Evolutionary conservation across 2,113 vertebrate species (phyloP).

Genomic region (Bujurquina vittata): DNA sequence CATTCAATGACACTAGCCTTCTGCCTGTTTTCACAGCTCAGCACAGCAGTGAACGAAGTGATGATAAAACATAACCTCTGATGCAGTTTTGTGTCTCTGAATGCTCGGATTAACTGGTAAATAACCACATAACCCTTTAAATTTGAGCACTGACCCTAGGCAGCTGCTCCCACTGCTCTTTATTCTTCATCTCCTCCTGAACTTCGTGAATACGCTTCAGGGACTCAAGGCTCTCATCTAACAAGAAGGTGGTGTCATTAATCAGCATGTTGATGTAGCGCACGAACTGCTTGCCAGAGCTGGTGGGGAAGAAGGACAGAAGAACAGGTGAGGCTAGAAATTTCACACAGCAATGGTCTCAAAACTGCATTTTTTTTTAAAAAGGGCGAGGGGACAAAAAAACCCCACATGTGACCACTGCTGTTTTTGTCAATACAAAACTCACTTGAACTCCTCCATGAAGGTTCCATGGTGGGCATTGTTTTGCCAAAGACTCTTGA

Average conservation of each 20-base stretch:
- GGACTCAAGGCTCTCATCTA: constrained; percentile 97
- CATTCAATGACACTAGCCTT: neutral
- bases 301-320: constrained; percentile 53
- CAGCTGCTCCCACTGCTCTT: constrained; percentile 96
- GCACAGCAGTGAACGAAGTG: neutral
- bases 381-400: too few species aligned
- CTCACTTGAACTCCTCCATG: constrained; percentile 99
- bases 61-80: neutral
- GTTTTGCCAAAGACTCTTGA: constrained; percentile 99
- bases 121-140: neutral
- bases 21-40: neutral
- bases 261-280: constrained; percentile 99
- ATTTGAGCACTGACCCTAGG: constrained; percentile 86
- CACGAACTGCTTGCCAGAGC: constrained; percentile 99
- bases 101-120: neutral
- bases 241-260: constrained; percentile 97
- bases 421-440: constrained; percentile 36
- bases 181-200: constrained; percentile 99
- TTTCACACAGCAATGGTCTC: neutral
- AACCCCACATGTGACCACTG: neutral
- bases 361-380: neutral
- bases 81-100: neutral
- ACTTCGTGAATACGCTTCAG: constrained; percentile 98
- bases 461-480: constrained; percentile 98
- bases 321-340: neutral